phyloP scores from a whole-genome alignment of 2,888 invertebrate species.

The Ypsolopha scabrella region DNA sequence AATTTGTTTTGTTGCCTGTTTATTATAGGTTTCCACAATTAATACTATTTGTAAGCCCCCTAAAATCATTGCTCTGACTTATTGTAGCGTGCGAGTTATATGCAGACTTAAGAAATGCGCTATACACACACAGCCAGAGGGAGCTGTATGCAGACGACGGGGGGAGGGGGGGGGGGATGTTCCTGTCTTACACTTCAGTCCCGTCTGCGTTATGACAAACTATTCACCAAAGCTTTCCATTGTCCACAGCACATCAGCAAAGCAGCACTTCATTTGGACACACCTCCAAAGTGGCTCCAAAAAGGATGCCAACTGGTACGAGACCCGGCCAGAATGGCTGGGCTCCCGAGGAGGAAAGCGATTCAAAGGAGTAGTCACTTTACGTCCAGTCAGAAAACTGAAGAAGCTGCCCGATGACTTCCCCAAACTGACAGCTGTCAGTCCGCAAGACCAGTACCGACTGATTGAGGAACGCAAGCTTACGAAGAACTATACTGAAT shows the following conservation, averaged over 20 bases:
- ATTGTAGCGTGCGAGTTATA: too few species aligned
- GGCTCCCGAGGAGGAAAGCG: slow-evolving; percentile 23
- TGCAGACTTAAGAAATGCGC: too few species aligned
- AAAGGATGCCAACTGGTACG: slow-evolving; percentile 30
- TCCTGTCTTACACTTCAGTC: too few species aligned
- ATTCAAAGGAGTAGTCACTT: slow-evolving; percentile 18
- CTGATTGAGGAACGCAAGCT: slow-evolving; percentile 34
- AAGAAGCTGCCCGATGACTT: slow-evolving; percentile 38
- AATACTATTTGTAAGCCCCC: too few species aligned
- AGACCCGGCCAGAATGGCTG: slow-evolving; percentile 32
- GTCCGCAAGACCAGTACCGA: slow-evolving; percentile 45
- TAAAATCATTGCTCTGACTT: too few species aligned
- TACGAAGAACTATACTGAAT: slow-evolving; percentile 43
- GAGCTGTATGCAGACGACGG: too few species aligned
- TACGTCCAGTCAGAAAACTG: slow-evolving; percentile 23
- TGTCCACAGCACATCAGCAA: slow-evolving; percentile 37
- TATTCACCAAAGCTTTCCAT: too few species aligned
- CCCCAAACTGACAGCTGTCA: slow-evolving; percentile 32
- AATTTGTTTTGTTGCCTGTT: neutral
- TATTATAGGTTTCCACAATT: neutral
- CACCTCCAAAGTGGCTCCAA: slow-evolving; percentile 36
- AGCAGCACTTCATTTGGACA: slow-evolving; percentile 42
- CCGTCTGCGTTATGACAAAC: too few species aligned
- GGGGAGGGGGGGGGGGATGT: too few species aligned
- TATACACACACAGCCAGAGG: too few species aligned